Base-by-base conservation (phyloP, 1,140 invertebrate genomes). In the Phymastichus coffea region DNA sequence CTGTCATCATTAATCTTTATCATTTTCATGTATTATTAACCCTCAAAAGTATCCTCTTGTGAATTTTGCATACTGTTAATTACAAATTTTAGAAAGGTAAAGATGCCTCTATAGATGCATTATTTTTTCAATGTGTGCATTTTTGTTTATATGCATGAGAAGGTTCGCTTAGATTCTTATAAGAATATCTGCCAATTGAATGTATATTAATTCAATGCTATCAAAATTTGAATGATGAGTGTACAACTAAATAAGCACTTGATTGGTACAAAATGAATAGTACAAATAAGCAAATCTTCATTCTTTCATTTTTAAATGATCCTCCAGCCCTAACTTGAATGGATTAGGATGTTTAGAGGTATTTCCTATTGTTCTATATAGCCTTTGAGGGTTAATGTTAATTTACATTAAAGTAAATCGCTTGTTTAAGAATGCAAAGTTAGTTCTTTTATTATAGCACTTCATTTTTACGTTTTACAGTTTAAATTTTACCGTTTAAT, bases 341-440 rank as follows among this genome's bases (percentile, higher is more conserved):
- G n/a, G n/a, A n/a, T n/a, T n/a, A n/a, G n/a, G n/a, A 56, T 1
- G 12, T 28, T 55, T 15, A 55, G 2, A 43, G 33, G 7, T 10
- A 19, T 46, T 38, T 7, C 22, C 15, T 33, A 12, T 1, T 51
- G 37, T 10, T 28, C 30, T 63, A 54, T 57, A 38, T 66, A 43
- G 52, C 61, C 59, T 63, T 68, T 65, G 63, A 60, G 56, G 61
- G 51, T 61, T 62, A 47, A 63, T 57, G 26, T 56, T 69, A 63
- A 53, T 48, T 66, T 65, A 61, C 37, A 51, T 64, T 44, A 59
- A 61, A 52, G 37, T 56, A 44, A 51, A 54, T 55, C 25, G 70
- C 67, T 72, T 73, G 67, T 62, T 66, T 47, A 66, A 53, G 70
- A 73, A 73, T 70, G 70, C 63, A 70, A 69, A 68, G 57, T 70